Conservation (phyloP, 2,113 vertebrate species). For the Cyprinodon variegatus region DNA sequence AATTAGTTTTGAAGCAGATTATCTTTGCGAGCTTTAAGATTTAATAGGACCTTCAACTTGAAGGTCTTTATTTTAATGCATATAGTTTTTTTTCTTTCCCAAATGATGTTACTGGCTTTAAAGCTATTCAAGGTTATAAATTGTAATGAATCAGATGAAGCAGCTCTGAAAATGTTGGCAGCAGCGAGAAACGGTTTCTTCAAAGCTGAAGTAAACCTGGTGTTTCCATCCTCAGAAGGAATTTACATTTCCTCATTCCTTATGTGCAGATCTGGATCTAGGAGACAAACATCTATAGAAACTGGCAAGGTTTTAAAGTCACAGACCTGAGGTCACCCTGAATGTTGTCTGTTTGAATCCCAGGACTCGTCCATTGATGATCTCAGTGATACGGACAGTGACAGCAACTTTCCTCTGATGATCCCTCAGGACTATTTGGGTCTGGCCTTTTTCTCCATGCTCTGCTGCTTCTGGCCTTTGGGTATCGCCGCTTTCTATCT, state of each 20-base stretch:
- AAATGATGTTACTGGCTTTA: too few relatives aligned
- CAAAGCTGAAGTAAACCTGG: background rate
- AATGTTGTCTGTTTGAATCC: conserved; percentile 31
- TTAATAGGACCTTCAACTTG: background rate
- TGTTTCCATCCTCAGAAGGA: background rate
- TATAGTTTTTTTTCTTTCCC: background rate
- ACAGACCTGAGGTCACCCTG: background rate
- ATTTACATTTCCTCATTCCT: background rate
- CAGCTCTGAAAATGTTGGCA: too few relatives aligned
- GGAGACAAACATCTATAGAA: background rate
- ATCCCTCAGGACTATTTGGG: conserved; percentile 89
- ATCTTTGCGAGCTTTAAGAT: background rate
- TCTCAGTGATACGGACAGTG: conserved; percentile 84
- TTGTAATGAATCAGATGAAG: background rate
- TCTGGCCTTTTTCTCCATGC: conserved; percentile 91
- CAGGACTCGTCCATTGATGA: conserved; percentile 85
- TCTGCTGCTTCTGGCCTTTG: conserved; percentile 92
- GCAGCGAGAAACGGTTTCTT: too few relatives aligned
- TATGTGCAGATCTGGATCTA: background rate
- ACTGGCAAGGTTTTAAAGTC: background rate
- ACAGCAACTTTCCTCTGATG: conserved; percentile 83
- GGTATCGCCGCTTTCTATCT: conserved; percentile 91
- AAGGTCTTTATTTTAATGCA: background rate
- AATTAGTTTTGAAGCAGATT: background rate
- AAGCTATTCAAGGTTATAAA: background rate